phyloP scores from a whole-genome alignment of 1,140 invertebrate species.

The Planococcus citri region DNA sequence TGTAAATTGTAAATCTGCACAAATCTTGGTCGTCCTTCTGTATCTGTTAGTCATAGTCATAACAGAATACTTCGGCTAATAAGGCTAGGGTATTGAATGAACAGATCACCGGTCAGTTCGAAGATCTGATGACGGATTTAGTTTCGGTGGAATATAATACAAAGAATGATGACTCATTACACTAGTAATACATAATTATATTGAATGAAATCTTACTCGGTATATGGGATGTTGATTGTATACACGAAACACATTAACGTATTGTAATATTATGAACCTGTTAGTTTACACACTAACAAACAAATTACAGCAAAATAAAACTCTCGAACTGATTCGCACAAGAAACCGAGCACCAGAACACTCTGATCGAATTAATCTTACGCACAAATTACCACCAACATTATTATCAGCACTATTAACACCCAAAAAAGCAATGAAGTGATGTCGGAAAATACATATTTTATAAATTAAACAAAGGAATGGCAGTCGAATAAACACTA shows the following conservation, averaged over 20 bases:
- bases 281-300: neutral
- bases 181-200: no score
- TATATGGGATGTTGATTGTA: neutral
- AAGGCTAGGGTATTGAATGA: no score
- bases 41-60: no score
- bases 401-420: neutral
- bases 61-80: no score
- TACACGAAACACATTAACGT: neutral
- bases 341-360: neutral
- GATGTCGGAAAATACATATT: slow-evolving; percentile 18
- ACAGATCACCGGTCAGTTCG: no score
- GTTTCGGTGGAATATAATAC: no score
- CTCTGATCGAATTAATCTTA: neutral
- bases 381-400: neutral
- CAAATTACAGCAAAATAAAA: neutral
- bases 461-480: slow-evolving; percentile 15
- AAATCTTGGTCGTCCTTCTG: no score
- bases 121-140: no score
- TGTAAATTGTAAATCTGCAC: no score
- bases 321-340: neutral
- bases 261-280: neutral
- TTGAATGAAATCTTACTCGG: no score
- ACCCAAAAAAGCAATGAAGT: neutral
- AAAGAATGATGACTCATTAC: no score
- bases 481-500: slow-evolving; percentile 9